A percentile compares a stretch with the other conserved stretches of the same genome.
Evolutionary conservation across 2,888 invertebrate species (phyloP).

Genomic region (Fragum fragum): DNA sequence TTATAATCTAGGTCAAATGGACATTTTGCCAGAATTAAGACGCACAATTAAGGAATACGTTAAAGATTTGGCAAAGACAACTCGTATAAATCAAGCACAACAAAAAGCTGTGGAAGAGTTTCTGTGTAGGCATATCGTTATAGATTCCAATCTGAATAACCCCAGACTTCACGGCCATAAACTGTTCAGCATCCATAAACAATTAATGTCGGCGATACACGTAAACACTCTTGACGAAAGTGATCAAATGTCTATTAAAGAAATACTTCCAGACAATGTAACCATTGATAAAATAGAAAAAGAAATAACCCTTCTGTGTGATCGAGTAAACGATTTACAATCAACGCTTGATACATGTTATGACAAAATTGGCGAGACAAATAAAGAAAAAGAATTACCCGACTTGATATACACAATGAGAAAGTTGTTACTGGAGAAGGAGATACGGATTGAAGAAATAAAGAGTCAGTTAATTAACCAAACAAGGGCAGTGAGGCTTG

Average conservation of each 20-base stretch:
- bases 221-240: conserved; percentile 58
- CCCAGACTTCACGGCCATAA: conserved; percentile 43
- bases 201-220: conserved; percentile 49
- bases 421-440: conserved; percentile 53
- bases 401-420: conserved; percentile 55
- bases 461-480: conserved; percentile 47
- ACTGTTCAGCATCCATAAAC: conserved; percentile 57
- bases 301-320: conserved; percentile 49
- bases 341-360: conserved; percentile 59
- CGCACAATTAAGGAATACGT: conserved; percentile 59
- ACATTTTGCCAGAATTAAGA: conserved; percentile 55
- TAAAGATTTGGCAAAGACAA: conserved; percentile 60
- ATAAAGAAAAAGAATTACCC: conserved; percentile 55
- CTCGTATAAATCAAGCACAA: conserved; percentile 61
- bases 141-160: conserved; percentile 57
- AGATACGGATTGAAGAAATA: conserved; percentile 59
- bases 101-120: conserved; percentile 65
- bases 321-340: conserved; percentile 60
- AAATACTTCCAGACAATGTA: conserved; percentile 59
- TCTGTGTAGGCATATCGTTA: conserved; percentile 62
- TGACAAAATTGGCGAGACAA: conserved; percentile 62
- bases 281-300: conserved; percentile 63
- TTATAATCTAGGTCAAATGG: conserved; percentile 58
- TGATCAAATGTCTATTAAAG: conserved; percentile 62
- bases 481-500: conserved; percentile 32